phyloP scores from a whole-genome alignment of 2,797 vertebrate species.

The Sebastes wilsoni region DNA sequence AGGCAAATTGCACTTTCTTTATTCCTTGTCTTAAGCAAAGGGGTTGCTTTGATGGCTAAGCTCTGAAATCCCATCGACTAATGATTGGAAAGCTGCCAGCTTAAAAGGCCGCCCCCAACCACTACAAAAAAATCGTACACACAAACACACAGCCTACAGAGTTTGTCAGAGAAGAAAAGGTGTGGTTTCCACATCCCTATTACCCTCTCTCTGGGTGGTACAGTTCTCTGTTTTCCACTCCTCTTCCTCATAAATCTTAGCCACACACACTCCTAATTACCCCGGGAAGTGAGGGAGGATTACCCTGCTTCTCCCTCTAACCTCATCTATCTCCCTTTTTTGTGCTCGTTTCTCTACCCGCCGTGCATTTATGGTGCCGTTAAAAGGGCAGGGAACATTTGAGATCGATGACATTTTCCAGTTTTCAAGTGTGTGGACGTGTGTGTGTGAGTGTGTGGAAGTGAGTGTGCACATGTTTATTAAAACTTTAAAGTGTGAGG shows the following conservation, averaged over 20 bases:
- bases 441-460: neutral
- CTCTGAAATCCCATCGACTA: constrained; percentile 64
- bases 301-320: constrained; percentile 59
- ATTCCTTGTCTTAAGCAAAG: constrained; percentile 60
- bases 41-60: constrained; percentile 65
- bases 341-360: constrained; percentile 35
- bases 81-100: constrained; percentile 70
- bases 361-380: constrained; percentile 39
- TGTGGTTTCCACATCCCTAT: constrained; percentile 68
- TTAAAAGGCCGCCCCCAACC: constrained; percentile 41
- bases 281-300: constrained; percentile 69
- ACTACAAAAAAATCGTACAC: constrained; percentile 20
- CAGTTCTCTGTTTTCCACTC: constrained; percentile 47
- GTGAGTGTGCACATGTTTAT: constrained; percentile 27
- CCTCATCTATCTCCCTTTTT: constrained; percentile 60
- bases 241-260: constrained; percentile 61
- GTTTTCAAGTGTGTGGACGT: constrained; percentile 22
- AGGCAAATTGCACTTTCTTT: constrained; percentile 42
- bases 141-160: constrained; percentile 24
- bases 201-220: constrained; percentile 72
- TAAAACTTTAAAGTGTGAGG: constrained; percentile 21
- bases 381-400: constrained; percentile 45
- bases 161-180: constrained; percentile 24
- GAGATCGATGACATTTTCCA: constrained; percentile 42
- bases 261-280: constrained; percentile 72